Percentiles rank a stretch among this genome's conserved stretches.
Conservation (phyloP, 2,797 vertebrate genomes). For the Cryptoblepharus egeriae region DNA sequence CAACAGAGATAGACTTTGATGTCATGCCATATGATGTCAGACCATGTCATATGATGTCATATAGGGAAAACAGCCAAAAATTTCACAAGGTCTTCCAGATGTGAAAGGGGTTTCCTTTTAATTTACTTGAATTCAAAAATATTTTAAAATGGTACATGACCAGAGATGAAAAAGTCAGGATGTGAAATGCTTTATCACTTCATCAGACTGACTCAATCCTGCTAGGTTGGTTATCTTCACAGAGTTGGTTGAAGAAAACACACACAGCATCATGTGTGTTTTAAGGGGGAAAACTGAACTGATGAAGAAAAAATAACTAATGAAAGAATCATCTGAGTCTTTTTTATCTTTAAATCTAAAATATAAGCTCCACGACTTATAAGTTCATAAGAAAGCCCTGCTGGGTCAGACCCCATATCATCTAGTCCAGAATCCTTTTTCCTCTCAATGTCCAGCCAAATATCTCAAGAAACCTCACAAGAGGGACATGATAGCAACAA, state of each 20-base stretch:
- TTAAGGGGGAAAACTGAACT: background rate
- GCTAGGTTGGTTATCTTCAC: slow-evolving; percentile 55
- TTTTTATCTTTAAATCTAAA: accelerated
- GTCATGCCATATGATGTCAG: too few species aligned
- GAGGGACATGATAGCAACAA: too few species aligned
- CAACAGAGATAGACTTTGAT: slow-evolving; percentile 65
- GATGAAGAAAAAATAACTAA: background rate
- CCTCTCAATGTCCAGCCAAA: too few species aligned
- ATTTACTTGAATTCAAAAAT: slow-evolving; percentile 59
- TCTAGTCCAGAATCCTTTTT: too few species aligned
- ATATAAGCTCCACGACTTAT: background rate
- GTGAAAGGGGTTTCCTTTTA: slow-evolving; percentile 60
- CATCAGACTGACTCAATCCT: slow-evolving; percentile 59
- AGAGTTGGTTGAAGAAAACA: slow-evolving; percentile 48
- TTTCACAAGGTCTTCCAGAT: slow-evolving; percentile 71
- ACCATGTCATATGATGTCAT: slow-evolving; percentile 70
- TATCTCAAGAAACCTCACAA: too few species aligned
- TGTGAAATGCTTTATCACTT: slow-evolving; percentile 66
- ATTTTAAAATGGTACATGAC: background rate
- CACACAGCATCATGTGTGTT: slow-evolving; percentile 17
- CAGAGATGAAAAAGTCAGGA: slow-evolving; percentile 53
- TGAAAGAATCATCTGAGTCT: slow-evolving; percentile 3
- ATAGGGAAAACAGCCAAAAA: slow-evolving; percentile 64
- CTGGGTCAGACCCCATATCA: too few species aligned
- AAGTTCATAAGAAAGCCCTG: background rate